phyloP scores from a whole-genome alignment of 2,797 vertebrate genomes.

The Sparidentex hasta region DNA sequence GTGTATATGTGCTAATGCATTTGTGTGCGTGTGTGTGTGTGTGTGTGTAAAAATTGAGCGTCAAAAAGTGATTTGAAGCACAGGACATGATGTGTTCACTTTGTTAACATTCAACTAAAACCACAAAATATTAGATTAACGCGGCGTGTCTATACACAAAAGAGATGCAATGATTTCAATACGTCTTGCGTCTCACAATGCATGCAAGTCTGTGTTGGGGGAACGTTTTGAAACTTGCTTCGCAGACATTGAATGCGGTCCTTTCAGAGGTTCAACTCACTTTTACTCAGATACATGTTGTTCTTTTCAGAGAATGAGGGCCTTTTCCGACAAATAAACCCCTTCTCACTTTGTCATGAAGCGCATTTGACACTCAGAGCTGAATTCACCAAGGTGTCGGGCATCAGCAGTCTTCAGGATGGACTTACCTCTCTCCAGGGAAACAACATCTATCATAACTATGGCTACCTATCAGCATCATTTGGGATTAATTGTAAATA shows the following conservation, averaged over 20 bases:
- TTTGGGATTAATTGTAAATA: no score
- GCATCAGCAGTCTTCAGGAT: no score
- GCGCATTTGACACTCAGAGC: no score
- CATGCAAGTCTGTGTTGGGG: not conserved
- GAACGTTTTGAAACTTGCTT: not conserved
- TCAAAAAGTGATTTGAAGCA: conserved; percentile 2
- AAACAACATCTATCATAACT: no score
- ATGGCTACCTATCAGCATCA: no score
- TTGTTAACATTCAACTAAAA: not conserved
- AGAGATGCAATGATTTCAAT: not conserved
- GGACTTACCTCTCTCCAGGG: no score
- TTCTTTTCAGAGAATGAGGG: not conserved
- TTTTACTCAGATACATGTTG: no score
- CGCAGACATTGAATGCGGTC: not conserved
- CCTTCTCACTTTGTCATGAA: no score
- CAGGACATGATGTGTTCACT: conserved; percentile 3
- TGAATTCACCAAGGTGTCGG: no score
- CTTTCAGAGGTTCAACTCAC: not conserved
- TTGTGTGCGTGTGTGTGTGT: no score
- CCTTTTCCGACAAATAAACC: no score
- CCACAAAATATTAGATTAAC: not conserved
- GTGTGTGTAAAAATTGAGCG: conserved; percentile 8
- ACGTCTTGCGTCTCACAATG: not conserved
- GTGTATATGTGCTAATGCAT: no score
- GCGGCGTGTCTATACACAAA: not conserved